Conservation (phyloP, 2,113 vertebrate species). For the Saimiri boliviensis region DNA sequence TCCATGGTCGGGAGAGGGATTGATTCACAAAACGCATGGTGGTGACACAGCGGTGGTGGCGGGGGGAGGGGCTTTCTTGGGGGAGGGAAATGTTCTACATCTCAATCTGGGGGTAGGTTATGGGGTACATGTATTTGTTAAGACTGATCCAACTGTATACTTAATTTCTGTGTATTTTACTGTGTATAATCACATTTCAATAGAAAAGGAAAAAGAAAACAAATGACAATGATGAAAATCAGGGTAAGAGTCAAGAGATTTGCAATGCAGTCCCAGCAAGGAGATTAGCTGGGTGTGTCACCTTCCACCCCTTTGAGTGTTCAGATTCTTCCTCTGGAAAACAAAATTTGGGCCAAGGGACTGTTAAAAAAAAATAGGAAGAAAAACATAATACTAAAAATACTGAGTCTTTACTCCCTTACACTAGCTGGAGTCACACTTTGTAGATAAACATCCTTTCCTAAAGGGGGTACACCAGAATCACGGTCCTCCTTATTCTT, state of each 20-base stretch:
- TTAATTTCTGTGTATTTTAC: slow-evolving; percentile 11
- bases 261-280: neutral
- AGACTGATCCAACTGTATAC: neutral
- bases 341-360: neutral
- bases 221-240: slow-evolving; percentile 37
- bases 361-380: neutral
- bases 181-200: neutral
- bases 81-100: neutral
- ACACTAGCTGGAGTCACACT: neutral
- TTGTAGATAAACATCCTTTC: slow-evolving; percentile 15
- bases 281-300: neutral
- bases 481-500: neutral
- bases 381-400: neutral
- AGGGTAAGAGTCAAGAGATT: slow-evolving; percentile 30
- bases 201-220: slow-evolving; percentile 15
- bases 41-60: too few relatives aligned
- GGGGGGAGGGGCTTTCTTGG: neutral
- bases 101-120: neutral
- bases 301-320: neutral
- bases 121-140: neutral
- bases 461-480: neutral
- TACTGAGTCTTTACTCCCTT: slow-evolving; percentile 8
- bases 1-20: neutral
- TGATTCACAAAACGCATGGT: neutral
- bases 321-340: slow-evolving; percentile 30